A percentile compares a stretch with the other conserved stretches of the same genome.
These are phyloP conservation scores for Aleiodes leptofemur DNA, from an alignment of 2,888 invertebrate species.

Conservation along the genomic window DNA sequence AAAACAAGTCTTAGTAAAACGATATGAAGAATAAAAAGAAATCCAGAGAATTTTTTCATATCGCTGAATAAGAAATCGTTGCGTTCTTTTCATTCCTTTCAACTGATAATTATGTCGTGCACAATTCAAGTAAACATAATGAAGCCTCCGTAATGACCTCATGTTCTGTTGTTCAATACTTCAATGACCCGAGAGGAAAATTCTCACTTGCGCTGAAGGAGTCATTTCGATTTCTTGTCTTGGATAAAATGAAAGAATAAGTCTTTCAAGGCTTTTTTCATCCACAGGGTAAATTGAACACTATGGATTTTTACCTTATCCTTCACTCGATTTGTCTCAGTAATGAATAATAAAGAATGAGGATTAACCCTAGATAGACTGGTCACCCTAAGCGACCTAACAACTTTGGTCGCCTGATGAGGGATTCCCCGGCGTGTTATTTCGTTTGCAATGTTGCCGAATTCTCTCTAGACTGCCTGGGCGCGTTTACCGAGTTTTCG, in stretches of 20 bases:
- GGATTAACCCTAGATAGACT: no score
- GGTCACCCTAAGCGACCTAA: no score
- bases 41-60: slow-evolving; percentile 11
- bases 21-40: slow-evolving; percentile 27
- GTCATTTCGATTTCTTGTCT: slow-evolving; percentile 16
- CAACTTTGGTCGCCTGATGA: no score
- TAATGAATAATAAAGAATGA: slow-evolving; percentile 5
- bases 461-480: no score
- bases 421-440: no score
- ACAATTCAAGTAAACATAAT: slow-evolving; percentile 27
- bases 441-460: no score
- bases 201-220: slow-evolving; percentile 23
- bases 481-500: no score
- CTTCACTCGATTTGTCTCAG: slow-evolving; percentile 10
- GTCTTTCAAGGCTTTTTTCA: neutral
- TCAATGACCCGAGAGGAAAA: slow-evolving; percentile 9
- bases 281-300: neutral
- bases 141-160: neutral
- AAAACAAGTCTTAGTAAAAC: slow-evolving; percentile 21
- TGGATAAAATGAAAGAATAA: neutral
- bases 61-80: neutral
- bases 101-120: slow-evolving; percentile 1
- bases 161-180: neutral
- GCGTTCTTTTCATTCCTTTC: neutral
- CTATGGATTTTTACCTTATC: neutral